phyloP scores from a whole-genome alignment of 2,113 vertebrate genomes.

The Serilophus lunatus region DNA sequence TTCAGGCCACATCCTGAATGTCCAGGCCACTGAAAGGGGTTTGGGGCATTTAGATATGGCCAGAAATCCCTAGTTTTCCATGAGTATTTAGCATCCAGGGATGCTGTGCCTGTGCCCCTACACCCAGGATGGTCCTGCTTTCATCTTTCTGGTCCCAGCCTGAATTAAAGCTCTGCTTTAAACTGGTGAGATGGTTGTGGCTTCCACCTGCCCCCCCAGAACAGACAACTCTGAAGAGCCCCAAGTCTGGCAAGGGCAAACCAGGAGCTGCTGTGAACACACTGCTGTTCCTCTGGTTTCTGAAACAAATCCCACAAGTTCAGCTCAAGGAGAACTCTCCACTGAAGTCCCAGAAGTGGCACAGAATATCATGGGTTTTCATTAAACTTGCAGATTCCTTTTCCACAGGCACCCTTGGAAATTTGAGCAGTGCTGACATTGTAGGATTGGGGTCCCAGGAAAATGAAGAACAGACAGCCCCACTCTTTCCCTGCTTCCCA shows the following conservation, averaged over 20 bases:
- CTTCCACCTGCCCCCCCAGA: not conserved
- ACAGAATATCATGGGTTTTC: accelerated
- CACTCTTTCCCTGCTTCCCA: not conserved
- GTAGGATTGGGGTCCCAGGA: not conserved
- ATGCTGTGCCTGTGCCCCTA: accelerated
- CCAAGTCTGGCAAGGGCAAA: not conserved
- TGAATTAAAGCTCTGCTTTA: not conserved
- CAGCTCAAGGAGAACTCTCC: not conserved
- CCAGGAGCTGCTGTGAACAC: not conserved
- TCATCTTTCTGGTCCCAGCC: not conserved
- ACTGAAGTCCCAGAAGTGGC: not conserved
- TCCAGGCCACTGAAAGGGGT: not conserved
- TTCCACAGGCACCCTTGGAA: not conserved
- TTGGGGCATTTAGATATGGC: not conserved
- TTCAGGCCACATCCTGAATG: too few species aligned
- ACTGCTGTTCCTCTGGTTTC: not conserved
- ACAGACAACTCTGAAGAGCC: not conserved
- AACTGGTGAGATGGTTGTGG: accelerated
- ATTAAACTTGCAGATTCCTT: not conserved
- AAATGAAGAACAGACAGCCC: accelerated
- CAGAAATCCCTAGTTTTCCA: not conserved
- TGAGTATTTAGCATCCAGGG: not conserved
- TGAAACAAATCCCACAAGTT: not conserved
- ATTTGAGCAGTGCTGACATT: accelerated
- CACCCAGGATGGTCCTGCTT: accelerated